Base-by-base conservation (phyloP, 2,888 invertebrate species). In the Margaritifera margaritifera region DNA sequence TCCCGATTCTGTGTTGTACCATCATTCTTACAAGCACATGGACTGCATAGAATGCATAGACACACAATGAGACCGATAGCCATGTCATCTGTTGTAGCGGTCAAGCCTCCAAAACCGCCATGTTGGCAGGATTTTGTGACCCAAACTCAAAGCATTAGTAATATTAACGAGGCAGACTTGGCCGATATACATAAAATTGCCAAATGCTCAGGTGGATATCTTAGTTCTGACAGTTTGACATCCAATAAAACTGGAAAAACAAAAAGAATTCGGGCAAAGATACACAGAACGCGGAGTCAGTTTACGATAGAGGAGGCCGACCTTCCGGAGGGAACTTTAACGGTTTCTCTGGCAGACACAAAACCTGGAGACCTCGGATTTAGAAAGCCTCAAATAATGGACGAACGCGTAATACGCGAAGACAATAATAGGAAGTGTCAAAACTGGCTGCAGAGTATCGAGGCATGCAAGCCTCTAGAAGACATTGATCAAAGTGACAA, bases 281-380 rank as follows among this genome's bases (percentile, higher is more conserved):
- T 87, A 31, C 87, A 86, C 65, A 79, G 87, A 50, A 87, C 87
- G 11, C 80, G 85, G 31, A 86, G 86, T 72, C 82, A 87, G 67
- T 80, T 82, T 62, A 71, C 80, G 50, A 87, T 87, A 25, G 79
- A 82, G 42, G 79, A 79, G 57, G 77, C 81, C 25, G 86, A 86
- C 63, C 72, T 87, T 8, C 87, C 87, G 6, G 84, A 85, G 50
- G 78, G 77, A 24, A 76, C 78, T 8, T 57, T 84, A 58, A 83
- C 86, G 11, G 77, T 84, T 55, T 81, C 75, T 50, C 79, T 85
- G 65, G 82, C 86, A 8, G 84, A 87, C 57, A 81, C 84, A 5
- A 79, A 82, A 52, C 86, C 85, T 19, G 79, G 80, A 66, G 85
- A 84, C 58, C 71, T 87, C 20, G 80, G 82, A 19, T 66, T 81